Percentiles rank a stretch among this genome's conserved stretches.
Evolutionary conservation across 2,797 vertebrate species (phyloP).

Genomic region (Hippocampus kuda): DNA sequence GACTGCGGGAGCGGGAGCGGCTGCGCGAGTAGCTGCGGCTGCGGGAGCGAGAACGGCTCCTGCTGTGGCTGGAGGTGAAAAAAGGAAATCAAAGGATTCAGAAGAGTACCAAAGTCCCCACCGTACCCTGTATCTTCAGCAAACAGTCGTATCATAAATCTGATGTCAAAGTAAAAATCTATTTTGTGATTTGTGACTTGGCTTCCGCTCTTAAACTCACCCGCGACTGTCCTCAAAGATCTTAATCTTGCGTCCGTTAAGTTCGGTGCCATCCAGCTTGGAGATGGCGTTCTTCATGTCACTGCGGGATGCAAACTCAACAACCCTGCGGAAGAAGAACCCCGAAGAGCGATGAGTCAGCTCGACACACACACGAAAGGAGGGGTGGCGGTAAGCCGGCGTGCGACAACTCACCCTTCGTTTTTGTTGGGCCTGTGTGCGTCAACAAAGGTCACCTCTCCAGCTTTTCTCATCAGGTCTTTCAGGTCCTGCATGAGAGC

Average conservation of each 20-base stretch:
- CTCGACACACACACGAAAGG: neutral
- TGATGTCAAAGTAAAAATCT: too few relatives aligned
- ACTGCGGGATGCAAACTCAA: conserved; percentile 85
- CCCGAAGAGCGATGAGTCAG: neutral
- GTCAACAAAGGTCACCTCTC: conserved; percentile 91
- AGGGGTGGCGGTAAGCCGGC: accelerated
- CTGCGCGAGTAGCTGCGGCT: conserved; percentile 42
- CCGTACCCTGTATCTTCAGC: too few relatives aligned
- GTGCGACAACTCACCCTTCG: conserved; percentile 69
- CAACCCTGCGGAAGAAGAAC: conserved; percentile 64
- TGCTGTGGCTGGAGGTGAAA: conserved; percentile 50
- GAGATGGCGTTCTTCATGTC: conserved; percentile 90
- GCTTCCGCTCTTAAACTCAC: conserved; percentile 40
- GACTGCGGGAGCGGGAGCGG: conserved; percentile 62
- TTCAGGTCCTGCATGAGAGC: conserved; percentile 77
- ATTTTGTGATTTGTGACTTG: neutral
- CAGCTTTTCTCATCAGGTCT: conserved; percentile 92
- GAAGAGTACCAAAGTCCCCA: neutral
- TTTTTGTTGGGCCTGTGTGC: conserved; percentile 89
- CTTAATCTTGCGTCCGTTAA: conserved; percentile 86
- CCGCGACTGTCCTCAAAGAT: conserved; percentile 83
- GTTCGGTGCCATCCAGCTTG: conserved; percentile 82
- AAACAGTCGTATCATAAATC: too few relatives aligned
- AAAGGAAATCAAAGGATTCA: neutral
- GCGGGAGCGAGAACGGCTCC: conserved; percentile 76